Evolutionary conservation across 30 jellyfish, hydroid and myxozoan genomes (phyloP).

Genomic region (Calvadosia cruxmelitensis): DNA sequence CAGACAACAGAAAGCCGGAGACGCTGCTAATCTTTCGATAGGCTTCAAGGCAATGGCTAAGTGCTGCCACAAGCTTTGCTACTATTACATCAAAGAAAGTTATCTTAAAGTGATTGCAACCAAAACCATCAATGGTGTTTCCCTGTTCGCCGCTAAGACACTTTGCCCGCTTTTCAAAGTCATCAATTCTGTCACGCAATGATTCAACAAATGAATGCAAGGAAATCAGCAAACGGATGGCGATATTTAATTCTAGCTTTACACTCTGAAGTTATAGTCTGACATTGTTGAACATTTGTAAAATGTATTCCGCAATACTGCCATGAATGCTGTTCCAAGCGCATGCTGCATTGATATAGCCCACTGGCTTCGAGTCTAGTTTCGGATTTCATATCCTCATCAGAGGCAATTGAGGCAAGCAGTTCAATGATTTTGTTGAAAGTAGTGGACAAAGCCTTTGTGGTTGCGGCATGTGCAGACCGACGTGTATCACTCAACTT

Average conservation of each 20-base stretch:
- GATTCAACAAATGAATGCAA: background rate
- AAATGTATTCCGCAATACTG: too few species aligned
- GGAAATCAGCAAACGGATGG: background rate
- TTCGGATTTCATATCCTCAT: background rate
- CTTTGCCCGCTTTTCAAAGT: background rate
- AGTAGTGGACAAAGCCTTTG: background rate
- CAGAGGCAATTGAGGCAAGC: background rate
- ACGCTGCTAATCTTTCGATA: too few species aligned
- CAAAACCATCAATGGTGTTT: too few species aligned
- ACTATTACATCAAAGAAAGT: too few species aligned
- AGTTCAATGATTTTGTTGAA: background rate
- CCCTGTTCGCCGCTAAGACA: too few species aligned
- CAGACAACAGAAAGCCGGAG: too few species aligned
- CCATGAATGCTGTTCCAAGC: too few species aligned
- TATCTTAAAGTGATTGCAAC: too few species aligned
- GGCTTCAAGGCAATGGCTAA: too few species aligned
- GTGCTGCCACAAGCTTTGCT: too few species aligned
- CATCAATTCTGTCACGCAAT: background rate
- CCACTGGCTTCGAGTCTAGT: background rate
- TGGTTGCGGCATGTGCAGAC: background rate
- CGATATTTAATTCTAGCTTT: background rate
- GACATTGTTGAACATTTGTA: background rate
- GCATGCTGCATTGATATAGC: background rate
- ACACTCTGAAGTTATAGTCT: background rate
- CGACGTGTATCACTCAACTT: background rate